Evolutionary conservation across 2,888 invertebrate genomes (phyloP).

Genomic region (Branchipolynoe longqiensis): DNA sequence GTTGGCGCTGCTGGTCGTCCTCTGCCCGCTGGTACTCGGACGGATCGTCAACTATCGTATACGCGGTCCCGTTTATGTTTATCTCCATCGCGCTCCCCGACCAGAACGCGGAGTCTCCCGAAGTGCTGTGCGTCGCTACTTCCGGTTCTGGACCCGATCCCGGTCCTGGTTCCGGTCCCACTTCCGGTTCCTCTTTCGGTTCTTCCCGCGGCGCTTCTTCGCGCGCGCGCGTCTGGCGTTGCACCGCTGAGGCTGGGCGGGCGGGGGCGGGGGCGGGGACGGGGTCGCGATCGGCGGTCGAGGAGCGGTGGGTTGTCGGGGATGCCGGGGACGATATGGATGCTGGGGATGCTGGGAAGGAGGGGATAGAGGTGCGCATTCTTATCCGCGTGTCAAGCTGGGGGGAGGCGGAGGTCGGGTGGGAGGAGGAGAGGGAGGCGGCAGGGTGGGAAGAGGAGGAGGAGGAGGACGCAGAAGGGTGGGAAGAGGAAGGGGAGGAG

Average conservation of each 20-base stretch:
- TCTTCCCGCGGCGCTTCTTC: no score
- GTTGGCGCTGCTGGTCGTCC: neutral
- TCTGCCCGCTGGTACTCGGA: no score
- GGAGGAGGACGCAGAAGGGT: neutral
- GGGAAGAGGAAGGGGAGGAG: no score
- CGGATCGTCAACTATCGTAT: constrained; percentile 36
- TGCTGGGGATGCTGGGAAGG: neutral
- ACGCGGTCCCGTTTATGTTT: constrained; percentile 42
- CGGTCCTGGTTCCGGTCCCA: no score
- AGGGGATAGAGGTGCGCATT: neutral
- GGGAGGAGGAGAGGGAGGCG: neutral
- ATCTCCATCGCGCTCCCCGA: constrained; percentile 38
- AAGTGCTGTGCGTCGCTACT: no score
- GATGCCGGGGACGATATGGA: neutral
- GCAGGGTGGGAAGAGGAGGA: neutral
- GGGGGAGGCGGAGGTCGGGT: neutral
- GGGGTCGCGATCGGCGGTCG: no score
- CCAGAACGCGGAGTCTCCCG: no score
- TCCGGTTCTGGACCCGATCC: no score
- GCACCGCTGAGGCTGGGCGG: no score
- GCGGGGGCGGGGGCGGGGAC: no score
- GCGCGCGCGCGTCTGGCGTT: no score
- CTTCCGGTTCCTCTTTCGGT: constrained; percentile 2
- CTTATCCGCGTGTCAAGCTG: neutral
- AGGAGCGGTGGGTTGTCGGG: no score